Conservation (phyloP, 2,797 vertebrate genomes). For the Anabas testudineus region DNA sequence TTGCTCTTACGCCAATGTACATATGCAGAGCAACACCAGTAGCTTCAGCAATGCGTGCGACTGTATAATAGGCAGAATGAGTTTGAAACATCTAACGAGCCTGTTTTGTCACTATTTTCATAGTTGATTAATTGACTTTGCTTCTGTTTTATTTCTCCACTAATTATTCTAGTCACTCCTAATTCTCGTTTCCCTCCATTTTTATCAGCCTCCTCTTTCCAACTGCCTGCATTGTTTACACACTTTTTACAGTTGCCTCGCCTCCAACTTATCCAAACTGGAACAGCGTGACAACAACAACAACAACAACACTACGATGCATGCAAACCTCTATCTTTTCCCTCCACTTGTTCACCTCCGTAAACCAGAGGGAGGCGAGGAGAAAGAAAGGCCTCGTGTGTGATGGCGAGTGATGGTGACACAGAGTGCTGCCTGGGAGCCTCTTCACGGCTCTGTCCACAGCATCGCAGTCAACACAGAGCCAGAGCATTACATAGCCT, state of each 20-base stretch:
- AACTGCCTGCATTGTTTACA: constrained; percentile 4
- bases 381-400: constrained; percentile 34
- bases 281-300: constrained; percentile 18
- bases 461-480: constrained; percentile 56
- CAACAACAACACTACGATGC: constrained; percentile 20
- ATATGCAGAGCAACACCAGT: too few relatives aligned
- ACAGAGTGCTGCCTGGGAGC: constrained; percentile 75
- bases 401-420: constrained; percentile 82
- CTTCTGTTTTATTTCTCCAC: too few relatives aligned
- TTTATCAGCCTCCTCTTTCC: constrained; percentile 7
- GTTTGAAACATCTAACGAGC: too few relatives aligned
- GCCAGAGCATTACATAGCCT: constrained; percentile 37
- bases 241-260: constrained; percentile 4
- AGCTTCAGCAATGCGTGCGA: too few relatives aligned
- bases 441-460: constrained; percentile 67
- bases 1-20: too few relatives aligned
- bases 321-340: constrained; percentile 27
- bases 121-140: too few relatives aligned
- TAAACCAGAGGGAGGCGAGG: constrained; percentile 12
- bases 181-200: neutral
- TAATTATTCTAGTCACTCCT: too few relatives aligned
- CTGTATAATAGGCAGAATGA: too few relatives aligned
- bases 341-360: constrained; percentile 40
- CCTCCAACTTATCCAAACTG: constrained; percentile 21
- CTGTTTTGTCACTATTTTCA: too few relatives aligned